Conservation (phyloP, 2,888 invertebrate species). For the Leucophenga maculata region DNA sequence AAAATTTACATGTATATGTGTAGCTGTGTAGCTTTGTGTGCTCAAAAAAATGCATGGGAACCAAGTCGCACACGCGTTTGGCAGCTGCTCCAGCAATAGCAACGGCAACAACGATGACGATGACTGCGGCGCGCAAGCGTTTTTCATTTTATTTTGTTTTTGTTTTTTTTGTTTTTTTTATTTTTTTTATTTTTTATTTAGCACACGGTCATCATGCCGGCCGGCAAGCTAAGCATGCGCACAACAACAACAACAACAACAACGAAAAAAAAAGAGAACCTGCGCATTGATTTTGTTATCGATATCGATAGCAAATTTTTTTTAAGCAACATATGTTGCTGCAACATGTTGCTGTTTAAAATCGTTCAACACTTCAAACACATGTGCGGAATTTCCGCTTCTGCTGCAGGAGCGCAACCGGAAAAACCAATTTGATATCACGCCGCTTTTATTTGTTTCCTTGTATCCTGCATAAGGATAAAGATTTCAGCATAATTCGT, state of each 20-base stretch:
- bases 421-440: no score
- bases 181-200: slow-evolving; percentile 37
- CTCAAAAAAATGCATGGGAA: slow-evolving; percentile 62
- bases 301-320: no score
- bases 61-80: slow-evolving; percentile 40
- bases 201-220: slow-evolving; percentile 66
- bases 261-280: neutral
- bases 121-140: neutral
- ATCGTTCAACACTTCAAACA: no score
- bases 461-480: no score
- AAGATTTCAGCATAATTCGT: no score
- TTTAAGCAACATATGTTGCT: no score
- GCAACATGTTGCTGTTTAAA: no score
- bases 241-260: neutral
- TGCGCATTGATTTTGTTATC: slow-evolving; percentile 1
- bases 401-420: no score
- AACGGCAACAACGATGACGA: neutral
- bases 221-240: slow-evolving; percentile 42
- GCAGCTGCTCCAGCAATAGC: slow-evolving; percentile 18
- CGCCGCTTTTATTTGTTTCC: no score
- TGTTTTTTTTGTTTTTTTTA: slow-evolving; percentile 37
- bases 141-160: slow-evolving; percentile 19
- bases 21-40: slow-evolving; percentile 32
- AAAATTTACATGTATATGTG: slow-evolving; percentile 27
- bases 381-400: no score